Conservation (phyloP, 1,140 invertebrate genomes). For the Euura saliciscinereae region DNA sequence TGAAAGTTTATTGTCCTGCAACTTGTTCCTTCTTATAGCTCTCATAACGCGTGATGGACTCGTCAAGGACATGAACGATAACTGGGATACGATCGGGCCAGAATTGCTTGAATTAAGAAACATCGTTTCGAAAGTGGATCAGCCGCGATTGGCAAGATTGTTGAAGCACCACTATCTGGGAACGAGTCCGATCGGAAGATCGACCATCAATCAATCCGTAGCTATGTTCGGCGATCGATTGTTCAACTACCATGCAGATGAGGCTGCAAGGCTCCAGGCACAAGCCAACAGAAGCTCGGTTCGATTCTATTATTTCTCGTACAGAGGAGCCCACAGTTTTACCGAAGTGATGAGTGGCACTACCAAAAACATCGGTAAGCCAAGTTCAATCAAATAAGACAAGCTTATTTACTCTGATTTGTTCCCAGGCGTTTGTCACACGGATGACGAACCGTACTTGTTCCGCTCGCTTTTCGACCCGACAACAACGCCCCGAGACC, state of each 20-base stretch:
- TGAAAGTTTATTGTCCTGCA: neutral
- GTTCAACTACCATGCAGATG: conserved; percentile 63
- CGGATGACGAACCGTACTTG: conserved; percentile 62
- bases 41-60: neutral
- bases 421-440: conserved; percentile 65
- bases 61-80: conserved; percentile 5
- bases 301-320: conserved; percentile 62
- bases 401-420: neutral
- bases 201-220: conserved; percentile 41
- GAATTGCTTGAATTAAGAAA: conserved; percentile 7
- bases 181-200: conserved; percentile 43
- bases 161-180: conserved; percentile 14
- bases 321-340: conserved; percentile 53
- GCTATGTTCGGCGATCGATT: conserved; percentile 64
- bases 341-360: conserved; percentile 46
- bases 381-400: conserved; percentile 12
- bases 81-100: conserved; percentile 11
- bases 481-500: conserved; percentile 51
- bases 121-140: conserved; percentile 16
- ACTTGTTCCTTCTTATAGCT: neutral
- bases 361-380: conserved; percentile 58
- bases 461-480: conserved; percentile 45
- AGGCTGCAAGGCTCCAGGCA: conserved; percentile 63
- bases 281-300: conserved; percentile 60
- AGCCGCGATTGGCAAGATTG: neutral